Percentiles rank a stretch among this genome's conserved stretches.
Evolutionary conservation across 2,888 invertebrate genomes (phyloP).

Genomic region (Acronicta alni): DNA sequence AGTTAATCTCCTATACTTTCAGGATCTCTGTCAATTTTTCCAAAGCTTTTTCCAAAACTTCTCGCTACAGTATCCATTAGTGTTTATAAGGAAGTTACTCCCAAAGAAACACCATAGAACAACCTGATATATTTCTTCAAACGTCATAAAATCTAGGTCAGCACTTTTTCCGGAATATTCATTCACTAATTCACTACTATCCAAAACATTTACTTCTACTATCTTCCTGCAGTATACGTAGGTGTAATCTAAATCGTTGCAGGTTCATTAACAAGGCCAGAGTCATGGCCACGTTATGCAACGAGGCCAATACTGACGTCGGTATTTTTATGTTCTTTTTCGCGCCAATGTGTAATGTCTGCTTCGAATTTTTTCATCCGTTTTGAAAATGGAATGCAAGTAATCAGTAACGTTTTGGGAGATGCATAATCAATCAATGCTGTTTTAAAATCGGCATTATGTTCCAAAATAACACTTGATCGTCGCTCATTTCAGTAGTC

Average conservation of each 20-base stretch:
- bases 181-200: constrained; percentile 10
- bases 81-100: too few relatives aligned
- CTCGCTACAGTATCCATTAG: too few relatives aligned
- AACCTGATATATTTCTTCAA: neutral
- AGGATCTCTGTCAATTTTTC: too few relatives aligned
- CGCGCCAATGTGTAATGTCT: constrained; percentile 10
- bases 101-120: neutral
- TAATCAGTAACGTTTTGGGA: neutral
- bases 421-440: neutral
- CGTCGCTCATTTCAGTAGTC: too few relatives aligned
- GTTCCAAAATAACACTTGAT: too few relatives aligned
- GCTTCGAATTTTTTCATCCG: neutral
- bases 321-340: constrained; percentile 20
- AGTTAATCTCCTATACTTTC: too few relatives aligned
- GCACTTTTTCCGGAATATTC: constrained; percentile 5
- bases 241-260: constrained; percentile 12
- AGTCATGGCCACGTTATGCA: constrained; percentile 50
- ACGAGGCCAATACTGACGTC: constrained; percentile 20
- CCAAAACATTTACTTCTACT: constrained; percentile 10
- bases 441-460: too few relatives aligned
- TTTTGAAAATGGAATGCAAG: neutral
- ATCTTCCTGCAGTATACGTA: constrained; percentile 3
- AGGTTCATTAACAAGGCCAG: constrained; percentile 55
- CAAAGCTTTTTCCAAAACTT: too few relatives aligned
- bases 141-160: constrained; percentile 7